Conservation (phyloP, 2,888 invertebrate species). For the Embidobia sp. region DNA sequence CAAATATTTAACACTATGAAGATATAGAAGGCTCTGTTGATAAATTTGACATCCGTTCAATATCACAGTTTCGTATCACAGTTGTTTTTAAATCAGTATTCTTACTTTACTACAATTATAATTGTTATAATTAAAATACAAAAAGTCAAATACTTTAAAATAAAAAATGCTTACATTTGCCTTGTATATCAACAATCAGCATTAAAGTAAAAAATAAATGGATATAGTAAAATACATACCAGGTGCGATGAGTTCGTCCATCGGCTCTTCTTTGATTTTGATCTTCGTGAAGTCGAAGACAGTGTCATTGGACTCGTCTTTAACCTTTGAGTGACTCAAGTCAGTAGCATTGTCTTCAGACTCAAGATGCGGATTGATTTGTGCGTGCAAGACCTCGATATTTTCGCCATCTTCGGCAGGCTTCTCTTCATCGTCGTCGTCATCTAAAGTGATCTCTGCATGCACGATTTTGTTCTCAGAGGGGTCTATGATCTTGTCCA, state of each 20-base stretch:
- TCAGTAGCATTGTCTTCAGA: not conserved
- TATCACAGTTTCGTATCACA: too few species aligned
- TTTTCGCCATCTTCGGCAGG: constrained; percentile 9
- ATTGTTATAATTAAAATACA: too few species aligned
- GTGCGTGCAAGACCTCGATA: not conserved
- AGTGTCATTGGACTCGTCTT: constrained; percentile 51
- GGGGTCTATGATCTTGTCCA: constrained; percentile 38
- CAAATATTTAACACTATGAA: too few species aligned
- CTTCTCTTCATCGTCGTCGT: constrained; percentile 42
- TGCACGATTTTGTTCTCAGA: constrained; percentile 35
- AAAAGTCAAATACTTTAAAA: not conserved
- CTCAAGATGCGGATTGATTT: not conserved
- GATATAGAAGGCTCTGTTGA: too few species aligned
- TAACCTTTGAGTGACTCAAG: constrained; percentile 39
- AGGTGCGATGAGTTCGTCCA: constrained; percentile 48
- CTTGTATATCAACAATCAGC: not conserved
- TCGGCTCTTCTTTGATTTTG: constrained; percentile 41
- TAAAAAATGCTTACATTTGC: too few species aligned
- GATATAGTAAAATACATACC: constrained; percentile 39
- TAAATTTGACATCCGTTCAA: too few species aligned
- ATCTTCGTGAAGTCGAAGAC: constrained; percentile 27
- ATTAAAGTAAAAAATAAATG: not conserved
- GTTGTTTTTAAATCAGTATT: too few species aligned
- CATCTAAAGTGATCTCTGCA: constrained; percentile 35
- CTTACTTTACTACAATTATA: too few species aligned